Conservation (phyloP, 2,888 invertebrate genomes). For the Cyclophora punctaria region DNA sequence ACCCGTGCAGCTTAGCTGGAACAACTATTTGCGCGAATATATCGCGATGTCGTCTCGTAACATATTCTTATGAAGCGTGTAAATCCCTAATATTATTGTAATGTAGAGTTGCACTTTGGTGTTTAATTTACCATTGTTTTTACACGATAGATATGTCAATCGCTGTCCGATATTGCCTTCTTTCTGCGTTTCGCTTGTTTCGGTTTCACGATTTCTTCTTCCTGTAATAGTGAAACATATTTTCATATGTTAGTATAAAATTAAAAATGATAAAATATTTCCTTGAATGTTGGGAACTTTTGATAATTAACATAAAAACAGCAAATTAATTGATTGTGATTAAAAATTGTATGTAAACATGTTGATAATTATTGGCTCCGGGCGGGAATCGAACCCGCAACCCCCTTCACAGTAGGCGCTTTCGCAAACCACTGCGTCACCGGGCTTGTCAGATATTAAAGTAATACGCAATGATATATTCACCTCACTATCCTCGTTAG, state of each 20-base stretch:
- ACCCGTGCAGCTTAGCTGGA: no score
- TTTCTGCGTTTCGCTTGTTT: constrained; percentile 94
- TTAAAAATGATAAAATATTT: no score
- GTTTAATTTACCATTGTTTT: constrained; percentile 59
- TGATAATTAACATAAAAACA: no score
- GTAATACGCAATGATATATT: constrained; percentile 5
- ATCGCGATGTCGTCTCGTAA: not conserved
- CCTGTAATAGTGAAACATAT: constrained; percentile 63
- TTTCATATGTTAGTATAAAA: not conserved
- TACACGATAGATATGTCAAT: constrained; percentile 79
- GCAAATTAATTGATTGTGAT: no score
- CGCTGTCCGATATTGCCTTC: constrained; percentile 94
- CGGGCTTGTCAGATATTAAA: not conserved
- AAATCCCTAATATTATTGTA: constrained; percentile 51
- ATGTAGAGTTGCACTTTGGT: constrained; percentile 74
- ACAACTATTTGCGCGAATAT: not conserved
- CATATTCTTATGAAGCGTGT: not conserved
- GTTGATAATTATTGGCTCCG: no score
- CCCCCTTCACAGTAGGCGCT: no score
- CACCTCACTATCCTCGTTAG: constrained; percentile 88
- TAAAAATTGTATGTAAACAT: no score
- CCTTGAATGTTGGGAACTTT: no score
- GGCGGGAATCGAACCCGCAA: no score
- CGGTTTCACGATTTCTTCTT: constrained; percentile 93
- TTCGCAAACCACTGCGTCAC: no score